Conservation (phyloP, 2,888 invertebrate genomes). For the Parnassius glacialis region DNA sequence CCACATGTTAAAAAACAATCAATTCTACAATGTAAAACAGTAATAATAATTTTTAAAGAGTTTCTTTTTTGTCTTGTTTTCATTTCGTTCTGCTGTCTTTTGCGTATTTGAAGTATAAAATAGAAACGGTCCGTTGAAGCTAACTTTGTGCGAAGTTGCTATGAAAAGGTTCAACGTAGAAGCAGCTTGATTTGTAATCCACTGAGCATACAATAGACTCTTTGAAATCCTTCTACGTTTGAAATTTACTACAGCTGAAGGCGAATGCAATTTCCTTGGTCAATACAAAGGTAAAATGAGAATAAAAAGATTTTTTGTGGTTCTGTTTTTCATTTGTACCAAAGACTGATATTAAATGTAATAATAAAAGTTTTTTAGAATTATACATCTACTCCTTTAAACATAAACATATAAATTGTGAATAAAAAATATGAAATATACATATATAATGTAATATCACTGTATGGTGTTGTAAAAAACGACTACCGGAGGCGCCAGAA, state of each 20-base stretch:
- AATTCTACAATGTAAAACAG: neutral
- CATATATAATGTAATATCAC: too few species aligned
- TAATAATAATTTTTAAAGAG: too few species aligned
- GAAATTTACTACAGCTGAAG: neutral
- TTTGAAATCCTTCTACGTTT: conserved; percentile 4
- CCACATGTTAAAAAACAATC: neutral
- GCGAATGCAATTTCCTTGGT: neutral
- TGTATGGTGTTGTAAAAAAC: too few species aligned
- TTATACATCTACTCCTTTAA: too few species aligned
- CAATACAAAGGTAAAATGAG: neutral
- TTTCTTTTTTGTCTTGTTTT: too few species aligned
- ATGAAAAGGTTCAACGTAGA: conserved; percentile 1
- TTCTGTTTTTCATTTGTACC: too few species aligned
- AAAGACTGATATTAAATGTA: too few species aligned
- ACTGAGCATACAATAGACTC: conserved; percentile 11
- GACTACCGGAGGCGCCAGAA: too few species aligned
- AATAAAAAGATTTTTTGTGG: neutral
- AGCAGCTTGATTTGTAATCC: conserved; percentile 9
- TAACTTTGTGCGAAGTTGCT: neutral
- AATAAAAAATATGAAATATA: too few species aligned
- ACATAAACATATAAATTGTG: too few species aligned
- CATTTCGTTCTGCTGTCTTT: neutral
- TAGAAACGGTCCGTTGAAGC: neutral
- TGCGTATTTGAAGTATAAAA: neutral
- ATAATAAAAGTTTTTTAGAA: too few species aligned